phyloP scores from a whole-genome alignment of 2,888 invertebrate species.

The Alentia gelatinosa region DNA sequence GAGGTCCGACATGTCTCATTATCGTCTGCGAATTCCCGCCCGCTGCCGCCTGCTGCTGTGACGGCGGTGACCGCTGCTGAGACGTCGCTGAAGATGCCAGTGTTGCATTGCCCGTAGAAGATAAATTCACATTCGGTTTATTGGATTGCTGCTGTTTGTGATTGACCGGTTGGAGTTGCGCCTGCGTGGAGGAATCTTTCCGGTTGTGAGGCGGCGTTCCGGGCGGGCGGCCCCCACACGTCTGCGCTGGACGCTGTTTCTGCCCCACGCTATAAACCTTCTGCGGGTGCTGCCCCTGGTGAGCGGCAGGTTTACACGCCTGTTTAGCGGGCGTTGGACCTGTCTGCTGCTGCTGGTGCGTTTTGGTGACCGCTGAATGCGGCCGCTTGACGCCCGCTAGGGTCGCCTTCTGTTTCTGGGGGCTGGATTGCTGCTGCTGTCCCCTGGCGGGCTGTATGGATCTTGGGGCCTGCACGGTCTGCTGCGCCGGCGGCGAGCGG shows the following conservation, averaged over 20 bases:
- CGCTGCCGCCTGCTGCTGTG: neutral
- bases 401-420: neutral
- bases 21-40: neutral
- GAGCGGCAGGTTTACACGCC: neutral
- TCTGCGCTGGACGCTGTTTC: neutral
- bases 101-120: neutral
- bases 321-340: neutral
- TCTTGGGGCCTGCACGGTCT: neutral
- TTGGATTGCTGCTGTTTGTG: neutral
- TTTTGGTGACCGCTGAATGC: neutral
- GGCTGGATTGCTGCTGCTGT: neutral
- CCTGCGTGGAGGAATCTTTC: neutral
- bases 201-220: neutral
- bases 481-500: neutral
- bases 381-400: neutral
- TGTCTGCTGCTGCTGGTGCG: constrained; percentile 33
- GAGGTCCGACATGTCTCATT: too few relatives aligned
- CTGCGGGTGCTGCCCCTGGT: neutral
- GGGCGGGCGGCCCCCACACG: neutral
- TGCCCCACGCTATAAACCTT: neutral
- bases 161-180: neutral
- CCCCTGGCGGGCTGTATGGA: neutral
- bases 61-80: neutral
- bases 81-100: neutral
- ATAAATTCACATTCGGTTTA: neutral